A percentile compares a stretch with the other conserved stretches of the same genome.
Conservation (phyloP, 2,888 invertebrate species). For the Graphium colonna region DNA sequence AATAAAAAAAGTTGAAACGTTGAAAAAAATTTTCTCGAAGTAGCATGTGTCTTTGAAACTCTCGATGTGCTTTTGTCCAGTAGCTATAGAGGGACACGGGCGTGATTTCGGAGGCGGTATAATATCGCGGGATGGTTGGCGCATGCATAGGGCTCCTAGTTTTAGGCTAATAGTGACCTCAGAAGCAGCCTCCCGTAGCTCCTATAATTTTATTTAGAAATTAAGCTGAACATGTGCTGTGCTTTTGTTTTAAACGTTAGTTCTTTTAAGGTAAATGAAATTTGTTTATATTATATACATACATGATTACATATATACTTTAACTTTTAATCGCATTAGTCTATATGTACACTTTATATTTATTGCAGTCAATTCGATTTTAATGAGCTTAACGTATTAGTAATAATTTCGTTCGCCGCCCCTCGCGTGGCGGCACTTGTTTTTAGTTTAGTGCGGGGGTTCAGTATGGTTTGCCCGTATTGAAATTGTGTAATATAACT, state of each 20-base stretch:
- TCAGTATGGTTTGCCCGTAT: conserved; percentile 59
- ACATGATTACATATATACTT: neutral
- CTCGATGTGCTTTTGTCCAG: conserved; percentile 76
- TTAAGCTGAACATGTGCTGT: conserved; percentile 80
- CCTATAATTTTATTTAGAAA: conserved; percentile 64
- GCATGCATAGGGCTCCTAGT: conserved; percentile 69
- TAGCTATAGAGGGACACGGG: conserved; percentile 58
- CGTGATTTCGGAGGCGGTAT: conserved; percentile 25
- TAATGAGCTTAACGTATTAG: conserved; percentile 59
- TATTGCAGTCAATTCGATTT: conserved; percentile 69
- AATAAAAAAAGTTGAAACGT: conserved; percentile 43
- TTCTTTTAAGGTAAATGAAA: conserved; percentile 66
- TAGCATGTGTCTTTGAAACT: conserved; percentile 75
- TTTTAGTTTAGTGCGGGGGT: conserved; percentile 46
- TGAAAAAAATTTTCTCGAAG: conserved; percentile 57
- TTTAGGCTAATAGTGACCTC: conserved; percentile 62
- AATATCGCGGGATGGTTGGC: conserved; percentile 34
- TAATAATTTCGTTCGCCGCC: conserved; percentile 37
- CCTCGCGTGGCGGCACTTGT: conserved; percentile 48
- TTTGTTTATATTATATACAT: conserved; percentile 49
- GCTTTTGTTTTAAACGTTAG: conserved; percentile 79
- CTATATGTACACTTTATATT: conserved; percentile 51
- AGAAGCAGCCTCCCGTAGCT: conserved; percentile 62
- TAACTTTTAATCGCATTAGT: conserved; percentile 51
- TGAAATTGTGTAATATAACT: conserved; percentile 50